These are phyloP conservation scores for Cydia pomonella DNA, from an alignment of 1,140 invertebrate species.

Conservation along the genomic window DNA sequence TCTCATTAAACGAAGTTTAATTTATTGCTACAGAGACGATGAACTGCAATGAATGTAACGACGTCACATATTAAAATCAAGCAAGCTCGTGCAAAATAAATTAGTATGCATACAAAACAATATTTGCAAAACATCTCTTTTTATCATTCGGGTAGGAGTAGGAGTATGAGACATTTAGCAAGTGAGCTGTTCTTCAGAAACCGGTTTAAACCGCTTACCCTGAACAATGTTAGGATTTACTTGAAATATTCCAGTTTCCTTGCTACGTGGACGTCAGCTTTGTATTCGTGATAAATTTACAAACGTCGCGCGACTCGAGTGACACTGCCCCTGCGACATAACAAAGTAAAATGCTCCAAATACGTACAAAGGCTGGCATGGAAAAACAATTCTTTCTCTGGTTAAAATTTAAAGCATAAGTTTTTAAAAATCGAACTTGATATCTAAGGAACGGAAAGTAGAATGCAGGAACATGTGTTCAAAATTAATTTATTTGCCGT, in stretches of 20 bases:
- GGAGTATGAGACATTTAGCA: not conserved
- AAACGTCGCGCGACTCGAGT: constrained; percentile 22
- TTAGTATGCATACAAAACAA: too few species aligned
- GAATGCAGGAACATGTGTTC: not conserved
- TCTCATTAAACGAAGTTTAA: not conserved
- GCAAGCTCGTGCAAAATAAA: too few species aligned
- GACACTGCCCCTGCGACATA: not conserved
- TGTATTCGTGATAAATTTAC: constrained; percentile 31
- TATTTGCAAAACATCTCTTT: too few species aligned
- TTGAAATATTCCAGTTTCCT: constrained; percentile 24
- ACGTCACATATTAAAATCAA: too few species aligned
- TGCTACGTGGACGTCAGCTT: constrained; percentile 22
- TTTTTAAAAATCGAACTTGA: not conserved
- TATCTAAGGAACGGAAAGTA: not conserved
- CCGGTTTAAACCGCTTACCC: not conserved
- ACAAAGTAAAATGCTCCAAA: constrained; percentile 22
- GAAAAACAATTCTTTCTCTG: constrained; percentile 4
- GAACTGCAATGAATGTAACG: too few species aligned
- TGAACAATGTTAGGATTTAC: constrained; percentile 18
- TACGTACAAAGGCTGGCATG: constrained; percentile 5
- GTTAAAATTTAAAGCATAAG: not conserved
- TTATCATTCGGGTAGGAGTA: too few species aligned
- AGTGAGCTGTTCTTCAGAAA: not conserved
- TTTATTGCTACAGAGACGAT: not conserved
- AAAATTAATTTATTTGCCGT: too few species aligned